Evolutionary conservation across 30 jellyfish, hydroid and myxozoan genomes (phyloP), one percentile per base, ranked within the genome.

Genomic region (Turritopsis rubra): DNA sequence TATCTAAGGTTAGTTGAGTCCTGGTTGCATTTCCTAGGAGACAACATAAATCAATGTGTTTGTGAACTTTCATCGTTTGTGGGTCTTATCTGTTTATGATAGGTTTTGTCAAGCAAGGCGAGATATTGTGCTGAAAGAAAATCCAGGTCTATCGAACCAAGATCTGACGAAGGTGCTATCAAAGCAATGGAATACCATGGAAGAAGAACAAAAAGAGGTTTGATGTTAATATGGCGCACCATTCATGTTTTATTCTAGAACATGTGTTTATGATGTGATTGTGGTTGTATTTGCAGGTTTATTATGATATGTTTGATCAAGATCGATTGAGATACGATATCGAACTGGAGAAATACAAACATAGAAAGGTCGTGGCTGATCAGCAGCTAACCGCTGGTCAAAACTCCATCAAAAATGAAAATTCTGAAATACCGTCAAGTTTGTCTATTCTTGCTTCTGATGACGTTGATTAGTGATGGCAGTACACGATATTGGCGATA

Each of bases 71-170:
- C 8, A 68, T 68, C 30, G 31, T 8, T 8, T 9, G 16, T 68
- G 30, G 1, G n/a, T n/a, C 19, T 27, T 68, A n/a, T 68, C 28
- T 9, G 28, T 60, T 60, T 60, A 23, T 23, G 19, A 60, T 27
- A 68, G 77, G 77, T 68, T 68, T 68, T 68, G 77, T 68, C 77
- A 68, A 68, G 77, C 77, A 27, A 23, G 30, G 77, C 77, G 77
- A 68, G 77, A 68, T 68, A 0, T 68, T 68, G 77, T 68, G 77
- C 9, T 68, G 77, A 23, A 68, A 68, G 77, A 68, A 68, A 23
- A 68, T 68, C 77, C 77, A n/a, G 77, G 8, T 27, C 9, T 68
- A 27, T 68, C 77, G 28, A 68, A 68, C 21, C 77, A 68, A 68
- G 21, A 68, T 22, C 77, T 68, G 0, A 68, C 77, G 16, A 68